A percentile compares a stretch with the other conserved stretches of the same genome.
Evolutionary conservation across 2,113 vertebrate genomes (phyloP).

Genomic region (Globicephala melas): DNA sequence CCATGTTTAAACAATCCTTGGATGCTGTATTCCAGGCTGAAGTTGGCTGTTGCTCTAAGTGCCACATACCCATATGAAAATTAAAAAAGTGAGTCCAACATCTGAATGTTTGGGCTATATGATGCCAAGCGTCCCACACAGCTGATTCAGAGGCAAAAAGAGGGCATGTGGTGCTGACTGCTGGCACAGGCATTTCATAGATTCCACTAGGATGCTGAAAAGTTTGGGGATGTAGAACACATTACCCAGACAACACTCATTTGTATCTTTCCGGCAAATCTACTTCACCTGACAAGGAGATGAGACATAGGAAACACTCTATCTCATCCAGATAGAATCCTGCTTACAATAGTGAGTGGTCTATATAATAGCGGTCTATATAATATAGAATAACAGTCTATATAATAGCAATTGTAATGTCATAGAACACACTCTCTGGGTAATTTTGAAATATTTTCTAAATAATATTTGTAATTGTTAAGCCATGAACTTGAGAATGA

Average conservation of each 20-base stretch:
- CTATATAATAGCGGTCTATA: background rate
- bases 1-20: conserved; percentile 59
- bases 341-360: background rate
- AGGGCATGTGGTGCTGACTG: background rate
- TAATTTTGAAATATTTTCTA: background rate
- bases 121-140: conserved; percentile 47
- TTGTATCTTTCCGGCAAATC: conserved; percentile 17
- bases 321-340: conserved; percentile 1
- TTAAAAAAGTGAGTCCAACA: conserved; percentile 7
- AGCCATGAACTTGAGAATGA: background rate
- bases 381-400: background rate
- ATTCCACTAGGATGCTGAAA: background rate
- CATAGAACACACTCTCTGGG: background rate
- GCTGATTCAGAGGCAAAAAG: conserved; percentile 46
- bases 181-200: background rate
- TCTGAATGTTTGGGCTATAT: conserved; percentile 67
- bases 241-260: background rate
- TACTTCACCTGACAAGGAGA: conserved; percentile 10
- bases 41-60: conserved; percentile 43
- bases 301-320: background rate
- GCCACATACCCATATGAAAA: conserved; percentile 53
- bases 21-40: conserved; percentile 43
- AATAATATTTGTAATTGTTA: background rate
- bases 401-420: background rate
- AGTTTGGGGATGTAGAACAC: background rate